These are phyloP conservation scores for Lagocephalus sceleratus DNA, from an alignment of 2,797 vertebrate species.

Conservation along the genomic window DNA sequence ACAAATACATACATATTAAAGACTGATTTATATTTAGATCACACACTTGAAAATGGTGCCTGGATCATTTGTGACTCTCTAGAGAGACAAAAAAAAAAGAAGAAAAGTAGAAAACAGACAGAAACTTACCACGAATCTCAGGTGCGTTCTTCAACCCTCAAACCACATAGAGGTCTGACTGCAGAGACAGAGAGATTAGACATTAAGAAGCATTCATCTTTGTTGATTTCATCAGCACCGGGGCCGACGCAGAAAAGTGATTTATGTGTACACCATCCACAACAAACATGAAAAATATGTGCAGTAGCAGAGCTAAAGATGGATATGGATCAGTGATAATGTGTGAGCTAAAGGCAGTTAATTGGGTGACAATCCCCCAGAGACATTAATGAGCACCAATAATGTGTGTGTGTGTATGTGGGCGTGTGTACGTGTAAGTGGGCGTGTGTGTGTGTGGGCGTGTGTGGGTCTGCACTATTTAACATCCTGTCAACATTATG, in stretches of 20 bases:
- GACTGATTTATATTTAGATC: too few relatives aligned
- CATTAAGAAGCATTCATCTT: slow-evolving; percentile 1
- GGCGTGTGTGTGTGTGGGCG: neutral
- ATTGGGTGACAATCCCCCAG: slow-evolving; percentile 25
- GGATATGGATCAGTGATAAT: slow-evolving; percentile 20
- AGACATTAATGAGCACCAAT: slow-evolving; percentile 21
- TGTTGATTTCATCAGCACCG: neutral
- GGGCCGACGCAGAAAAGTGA: neutral
- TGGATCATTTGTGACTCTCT: neutral
- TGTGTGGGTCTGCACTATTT: slow-evolving; percentile 19
- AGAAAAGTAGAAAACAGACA: neutral
- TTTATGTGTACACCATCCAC: slow-evolving; percentile 3
- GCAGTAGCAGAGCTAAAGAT: neutral
- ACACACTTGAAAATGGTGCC: neutral
- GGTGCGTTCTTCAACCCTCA: slow-evolving; percentile 37
- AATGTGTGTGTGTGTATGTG: neutral
- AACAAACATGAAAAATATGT: neutral
- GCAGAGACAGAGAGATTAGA: slow-evolving; percentile 6
- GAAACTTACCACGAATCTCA: slow-evolving; percentile 51
- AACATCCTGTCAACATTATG: too few relatives aligned
- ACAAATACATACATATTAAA: too few relatives aligned
- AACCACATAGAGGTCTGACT: slow-evolving; percentile 44
- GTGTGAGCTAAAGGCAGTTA: slow-evolving; percentile 30
- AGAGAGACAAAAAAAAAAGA: too few relatives aligned
- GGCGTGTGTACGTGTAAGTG: slow-evolving; percentile 6